Evolutionary conservation across 2,797 vertebrate species (phyloP).

Genomic region (Holocentrus rufus): DNA sequence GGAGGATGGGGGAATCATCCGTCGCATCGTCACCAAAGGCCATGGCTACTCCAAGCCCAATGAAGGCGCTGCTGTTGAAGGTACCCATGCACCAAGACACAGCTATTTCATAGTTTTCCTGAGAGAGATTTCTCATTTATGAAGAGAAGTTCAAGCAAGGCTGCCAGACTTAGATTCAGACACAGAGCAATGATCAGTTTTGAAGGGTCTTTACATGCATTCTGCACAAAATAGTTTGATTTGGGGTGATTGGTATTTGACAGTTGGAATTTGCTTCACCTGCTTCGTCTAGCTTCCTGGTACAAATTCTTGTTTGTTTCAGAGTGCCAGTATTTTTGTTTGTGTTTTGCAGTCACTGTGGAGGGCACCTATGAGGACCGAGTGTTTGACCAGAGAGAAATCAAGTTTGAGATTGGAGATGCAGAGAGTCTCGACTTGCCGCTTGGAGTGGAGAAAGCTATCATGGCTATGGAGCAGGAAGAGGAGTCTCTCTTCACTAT

Average conservation of each 20-base stretch:
- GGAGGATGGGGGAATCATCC: slow-evolving; percentile 94
- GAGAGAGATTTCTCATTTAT: neutral
- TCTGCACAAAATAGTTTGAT: neutral
- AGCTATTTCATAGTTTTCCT: neutral
- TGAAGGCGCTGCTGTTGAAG: slow-evolving; percentile 91
- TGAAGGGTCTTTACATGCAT: neutral
- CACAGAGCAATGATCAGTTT: neutral
- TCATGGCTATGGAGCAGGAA: slow-evolving; percentile 94
- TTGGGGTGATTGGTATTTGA: neutral
- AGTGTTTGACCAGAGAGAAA: slow-evolving; percentile 89
- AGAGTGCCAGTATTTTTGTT: slow-evolving; percentile 21
- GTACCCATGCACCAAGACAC: slow-evolving; percentile 70
- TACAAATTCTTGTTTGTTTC: neutral
- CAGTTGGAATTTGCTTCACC: neutral
- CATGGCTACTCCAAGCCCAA: slow-evolving; percentile 94
- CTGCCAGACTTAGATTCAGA: neutral
- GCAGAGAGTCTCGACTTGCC: slow-evolving; percentile 89
- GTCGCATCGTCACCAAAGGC: slow-evolving; percentile 90
- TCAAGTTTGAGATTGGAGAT: slow-evolving; percentile 93
- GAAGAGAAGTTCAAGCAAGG: neutral
- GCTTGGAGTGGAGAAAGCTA: slow-evolving; percentile 89
- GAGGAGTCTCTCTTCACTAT: slow-evolving; percentile 90
- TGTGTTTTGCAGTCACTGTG: slow-evolving; percentile 81
- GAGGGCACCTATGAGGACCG: slow-evolving; percentile 84
- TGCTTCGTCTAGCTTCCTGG: neutral